Percentiles rank a stretch among this genome's conserved stretches.
These are phyloP conservation scores for Parasteatoda tepidariorum DNA, from an alignment of 1,140 invertebrate genomes.

Conservation along the genomic window DNA sequence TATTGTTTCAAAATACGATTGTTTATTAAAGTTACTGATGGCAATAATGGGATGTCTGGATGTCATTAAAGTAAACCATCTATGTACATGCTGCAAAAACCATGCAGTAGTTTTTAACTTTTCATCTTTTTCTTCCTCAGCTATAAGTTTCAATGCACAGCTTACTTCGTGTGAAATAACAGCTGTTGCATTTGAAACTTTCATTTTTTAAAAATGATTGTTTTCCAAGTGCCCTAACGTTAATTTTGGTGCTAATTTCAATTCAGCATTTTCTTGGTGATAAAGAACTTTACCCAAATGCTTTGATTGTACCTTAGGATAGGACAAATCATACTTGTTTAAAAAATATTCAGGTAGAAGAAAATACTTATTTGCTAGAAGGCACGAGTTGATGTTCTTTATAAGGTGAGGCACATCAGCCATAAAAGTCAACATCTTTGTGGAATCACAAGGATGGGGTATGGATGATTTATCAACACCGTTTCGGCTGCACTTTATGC, in stretches of 20 bases:
- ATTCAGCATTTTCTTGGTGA: not conserved
- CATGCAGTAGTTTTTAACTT: not conserved
- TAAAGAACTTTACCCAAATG: not conserved
- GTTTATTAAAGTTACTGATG: too few species aligned
- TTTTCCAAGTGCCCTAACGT: not conserved
- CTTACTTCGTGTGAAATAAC: not conserved
- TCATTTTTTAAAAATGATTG: not conserved
- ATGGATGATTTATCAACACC: not conserved
- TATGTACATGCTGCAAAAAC: not conserved
- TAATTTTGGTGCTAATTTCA: not conserved
- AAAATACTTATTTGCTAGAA: not conserved
- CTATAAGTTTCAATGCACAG: not conserved
- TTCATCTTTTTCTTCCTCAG: not conserved
- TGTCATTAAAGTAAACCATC: slow-evolving; percentile 3
- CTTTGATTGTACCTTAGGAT: not conserved
- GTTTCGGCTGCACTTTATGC: not conserved
- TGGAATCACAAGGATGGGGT: not conserved
- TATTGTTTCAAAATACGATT: too few species aligned
- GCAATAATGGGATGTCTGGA: not conserved
- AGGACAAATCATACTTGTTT: not conserved
- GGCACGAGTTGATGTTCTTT: not conserved
- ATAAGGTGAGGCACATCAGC: too few species aligned
- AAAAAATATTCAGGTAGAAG: not conserved
- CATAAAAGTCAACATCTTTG: not conserved
- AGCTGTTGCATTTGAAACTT: too few species aligned